Evolutionary conservation across 2,113 vertebrate species (phyloP).

Genomic region (Tyto alba): DNA sequence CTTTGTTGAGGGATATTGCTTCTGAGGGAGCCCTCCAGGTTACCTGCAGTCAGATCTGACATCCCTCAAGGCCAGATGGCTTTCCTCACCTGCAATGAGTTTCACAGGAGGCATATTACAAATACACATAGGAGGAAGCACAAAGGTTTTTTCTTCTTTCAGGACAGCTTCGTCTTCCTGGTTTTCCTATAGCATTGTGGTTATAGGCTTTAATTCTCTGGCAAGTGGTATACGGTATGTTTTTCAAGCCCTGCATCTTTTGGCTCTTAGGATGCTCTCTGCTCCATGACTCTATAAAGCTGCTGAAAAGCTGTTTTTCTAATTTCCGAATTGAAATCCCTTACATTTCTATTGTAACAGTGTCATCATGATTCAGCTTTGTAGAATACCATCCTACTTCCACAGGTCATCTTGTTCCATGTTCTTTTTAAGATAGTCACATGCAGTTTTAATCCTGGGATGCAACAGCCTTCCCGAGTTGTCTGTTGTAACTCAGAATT

Average conservation of each 20-base stretch:
- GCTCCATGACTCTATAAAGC: not conserved
- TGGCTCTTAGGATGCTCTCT: not conserved
- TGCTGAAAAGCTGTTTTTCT: not conserved
- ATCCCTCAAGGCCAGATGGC: not conserved
- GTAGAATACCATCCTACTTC: not conserved
- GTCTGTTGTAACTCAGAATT: not conserved
- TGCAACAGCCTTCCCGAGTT: not conserved
- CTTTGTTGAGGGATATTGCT: not conserved
- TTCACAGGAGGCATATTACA: not conserved
- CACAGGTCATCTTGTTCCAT: not conserved
- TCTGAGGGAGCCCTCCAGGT: not conserved
- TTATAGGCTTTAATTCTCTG: not conserved
- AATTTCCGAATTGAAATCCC: not conserved
- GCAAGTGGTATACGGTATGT: not conserved
- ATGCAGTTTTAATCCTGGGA: not conserved
- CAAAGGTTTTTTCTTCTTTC: not conserved
- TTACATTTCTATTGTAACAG: not conserved
- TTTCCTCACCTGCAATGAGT: not conserved
- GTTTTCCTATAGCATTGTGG: not conserved
- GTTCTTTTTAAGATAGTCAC: not conserved
- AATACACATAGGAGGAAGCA: not conserved
- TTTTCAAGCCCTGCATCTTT: not conserved
- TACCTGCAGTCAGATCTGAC: rapidly evolving
- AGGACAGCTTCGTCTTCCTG: not conserved
- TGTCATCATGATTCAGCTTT: not conserved